Conservation (phyloP, 2,888 invertebrate genomes). For the Agrochola macilenta region DNA sequence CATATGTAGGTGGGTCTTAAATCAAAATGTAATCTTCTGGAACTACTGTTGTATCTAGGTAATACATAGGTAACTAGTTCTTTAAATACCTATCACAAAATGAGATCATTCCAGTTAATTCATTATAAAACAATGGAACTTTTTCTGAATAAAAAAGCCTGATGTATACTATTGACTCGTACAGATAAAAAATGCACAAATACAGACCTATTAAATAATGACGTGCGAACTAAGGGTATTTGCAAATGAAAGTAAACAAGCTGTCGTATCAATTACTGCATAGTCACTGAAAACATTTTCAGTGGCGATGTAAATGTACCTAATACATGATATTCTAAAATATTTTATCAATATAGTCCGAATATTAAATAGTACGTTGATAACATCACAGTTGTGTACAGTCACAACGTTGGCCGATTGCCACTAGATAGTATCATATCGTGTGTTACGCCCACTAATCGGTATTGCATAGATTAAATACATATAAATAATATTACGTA, state of each 20-base stretch:
- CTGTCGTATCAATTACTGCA: conserved; percentile 3
- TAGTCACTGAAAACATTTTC: conserved; percentile 19
- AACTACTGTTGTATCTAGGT: too few relatives aligned
- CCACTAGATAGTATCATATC: conserved; percentile 56
- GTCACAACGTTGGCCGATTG: conserved; percentile 60
- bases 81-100: not conserved
- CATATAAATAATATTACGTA: conserved; percentile 24
- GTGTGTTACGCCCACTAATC: conserved; percentile 57
- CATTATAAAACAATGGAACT: not conserved
- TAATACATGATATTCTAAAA: conserved; percentile 5
- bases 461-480: conserved; percentile 44
- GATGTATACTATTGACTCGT: not conserved
- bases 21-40: not conserved
- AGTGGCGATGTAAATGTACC: not conserved
- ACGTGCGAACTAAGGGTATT: conserved; percentile 1
- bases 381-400: conserved; percentile 28
- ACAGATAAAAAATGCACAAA: not conserved
- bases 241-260: conserved; percentile 19
- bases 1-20: not conserved
- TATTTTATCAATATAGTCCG: conserved; percentile 27
- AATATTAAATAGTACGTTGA: conserved; percentile 51
- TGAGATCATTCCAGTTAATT: not conserved
- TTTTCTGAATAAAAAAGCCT: not conserved
- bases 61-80: not conserved
- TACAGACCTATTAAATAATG: not conserved